A percentile compares a stretch with the other conserved stretches of the same genome.
Conservation (phyloP, 2,113 vertebrate genomes). For the Leucosticte australis region DNA sequence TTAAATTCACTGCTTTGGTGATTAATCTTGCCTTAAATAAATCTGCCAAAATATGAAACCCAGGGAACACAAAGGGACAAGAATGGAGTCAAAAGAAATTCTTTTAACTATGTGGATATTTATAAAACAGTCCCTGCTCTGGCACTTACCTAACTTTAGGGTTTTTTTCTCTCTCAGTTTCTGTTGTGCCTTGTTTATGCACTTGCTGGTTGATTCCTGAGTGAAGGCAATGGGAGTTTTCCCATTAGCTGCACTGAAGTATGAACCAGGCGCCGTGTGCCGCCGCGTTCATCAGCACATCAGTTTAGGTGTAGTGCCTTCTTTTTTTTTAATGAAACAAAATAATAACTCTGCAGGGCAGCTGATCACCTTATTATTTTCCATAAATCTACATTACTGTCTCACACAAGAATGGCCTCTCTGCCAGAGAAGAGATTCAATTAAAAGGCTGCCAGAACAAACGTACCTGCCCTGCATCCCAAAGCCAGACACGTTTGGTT, state of each 20-base stretch:
- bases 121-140: neutral
- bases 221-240: neutral
- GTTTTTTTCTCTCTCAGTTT: neutral
- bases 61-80: neutral
- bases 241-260: neutral
- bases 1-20: neutral
- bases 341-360: conserved; percentile 34
- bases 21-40: conserved; percentile 20
- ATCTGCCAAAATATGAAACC: neutral
- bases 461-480: conserved; percentile 2
- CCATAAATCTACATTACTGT: conserved; percentile 51
- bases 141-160: neutral
- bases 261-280: neutral
- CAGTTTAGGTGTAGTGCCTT: neutral
- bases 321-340: conserved; percentile 21
- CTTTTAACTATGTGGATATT: neutral
- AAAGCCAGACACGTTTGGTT: neutral
- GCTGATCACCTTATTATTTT: conserved; percentile 49
- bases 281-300: neutral
- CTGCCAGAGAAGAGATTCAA: conserved; percentile 7
- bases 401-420: neutral
- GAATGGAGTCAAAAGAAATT: neutral
- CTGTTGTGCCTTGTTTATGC: neutral
- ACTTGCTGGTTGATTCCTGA: neutral
- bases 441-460: conserved; percentile 40